These are phyloP conservation scores for Psilopsiagon aymara DNA, from an alignment of 2,113 vertebrate species.

Conservation along the genomic window DNA sequence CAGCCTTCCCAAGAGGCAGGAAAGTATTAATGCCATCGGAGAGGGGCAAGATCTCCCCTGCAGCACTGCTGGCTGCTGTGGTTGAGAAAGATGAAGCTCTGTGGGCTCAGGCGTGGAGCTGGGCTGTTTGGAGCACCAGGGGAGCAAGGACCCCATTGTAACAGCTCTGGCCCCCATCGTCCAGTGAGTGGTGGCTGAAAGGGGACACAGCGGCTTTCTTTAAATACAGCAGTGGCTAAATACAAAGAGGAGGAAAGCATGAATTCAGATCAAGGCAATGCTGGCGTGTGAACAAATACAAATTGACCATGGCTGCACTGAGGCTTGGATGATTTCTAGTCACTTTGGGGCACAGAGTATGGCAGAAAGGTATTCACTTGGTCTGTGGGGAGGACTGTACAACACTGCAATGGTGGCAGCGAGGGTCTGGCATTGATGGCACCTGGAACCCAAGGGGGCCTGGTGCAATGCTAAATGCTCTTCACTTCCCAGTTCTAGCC, in stretches of 20 bases:
- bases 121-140: not conserved
- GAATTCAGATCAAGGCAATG: not conserved
- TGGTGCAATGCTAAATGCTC: not conserved
- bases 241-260: not conserved
- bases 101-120: not conserved
- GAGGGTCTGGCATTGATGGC: not conserved
- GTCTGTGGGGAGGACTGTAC: not conserved
- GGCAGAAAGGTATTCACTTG: not conserved
- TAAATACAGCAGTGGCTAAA: not conserved
- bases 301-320: not conserved
- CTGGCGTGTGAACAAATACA: not conserved
- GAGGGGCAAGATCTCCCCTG: not conserved
- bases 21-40: not conserved
- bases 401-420: rapidly evolving
- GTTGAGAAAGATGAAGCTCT: not conserved
- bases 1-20: not conserved
- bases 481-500: not conserved
- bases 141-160: rapidly evolving
- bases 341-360: not conserved
- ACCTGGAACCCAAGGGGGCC: rapidly evolving
- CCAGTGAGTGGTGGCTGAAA: not conserved
- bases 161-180: not conserved
- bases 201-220: rapidly evolving
- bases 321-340: not conserved
- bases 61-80: not conserved